Percentiles rank a stretch among this genome's conserved stretches.
phyloP scores from a whole-genome alignment of 2,797 vertebrate genomes.

The Melanotaenia trifasciata region DNA sequence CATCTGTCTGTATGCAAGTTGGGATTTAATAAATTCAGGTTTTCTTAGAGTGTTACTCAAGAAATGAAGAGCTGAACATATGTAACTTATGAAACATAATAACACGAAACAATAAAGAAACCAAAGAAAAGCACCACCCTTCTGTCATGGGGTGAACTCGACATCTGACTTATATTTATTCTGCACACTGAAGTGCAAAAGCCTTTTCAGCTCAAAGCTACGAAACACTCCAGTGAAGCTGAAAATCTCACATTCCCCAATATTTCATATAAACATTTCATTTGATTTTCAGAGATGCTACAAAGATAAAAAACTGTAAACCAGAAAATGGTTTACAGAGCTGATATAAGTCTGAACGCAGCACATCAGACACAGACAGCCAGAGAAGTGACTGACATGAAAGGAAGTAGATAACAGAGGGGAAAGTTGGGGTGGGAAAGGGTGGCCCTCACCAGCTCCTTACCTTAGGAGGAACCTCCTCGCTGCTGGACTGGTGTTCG shows the following conservation, averaged over 20 bases:
- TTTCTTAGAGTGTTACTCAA: not conserved
- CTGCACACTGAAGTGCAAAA: not conserved
- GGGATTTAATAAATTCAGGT: not conserved
- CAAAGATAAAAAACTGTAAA: not conserved
- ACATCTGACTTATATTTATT: not conserved
- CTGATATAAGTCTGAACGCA: constrained; percentile 25
- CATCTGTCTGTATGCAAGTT: not conserved
- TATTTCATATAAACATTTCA: not conserved
- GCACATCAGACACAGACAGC: constrained; percentile 34
- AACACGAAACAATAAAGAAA: not conserved
- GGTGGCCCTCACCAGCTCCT: constrained; percentile 70
- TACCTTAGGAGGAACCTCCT: constrained; percentile 97
- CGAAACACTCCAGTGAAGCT: not conserved
- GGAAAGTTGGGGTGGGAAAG: not conserved
- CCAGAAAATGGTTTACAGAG: not conserved
- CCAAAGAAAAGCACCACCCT: not conserved
- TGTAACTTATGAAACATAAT: constrained; percentile 1
- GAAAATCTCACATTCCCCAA: not conserved
- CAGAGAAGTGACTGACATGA: constrained; percentile 25
- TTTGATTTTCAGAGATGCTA: not conserved
- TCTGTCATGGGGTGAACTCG: not conserved
- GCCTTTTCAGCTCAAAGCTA: not conserved
- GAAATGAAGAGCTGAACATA: not conserved
- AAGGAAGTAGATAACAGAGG: constrained; percentile 34
- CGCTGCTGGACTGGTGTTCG: constrained; percentile 87